Evolutionary conservation across 2,888 invertebrate genomes (phyloP).

Genomic region (Pyrochroa serraticornis): DNA sequence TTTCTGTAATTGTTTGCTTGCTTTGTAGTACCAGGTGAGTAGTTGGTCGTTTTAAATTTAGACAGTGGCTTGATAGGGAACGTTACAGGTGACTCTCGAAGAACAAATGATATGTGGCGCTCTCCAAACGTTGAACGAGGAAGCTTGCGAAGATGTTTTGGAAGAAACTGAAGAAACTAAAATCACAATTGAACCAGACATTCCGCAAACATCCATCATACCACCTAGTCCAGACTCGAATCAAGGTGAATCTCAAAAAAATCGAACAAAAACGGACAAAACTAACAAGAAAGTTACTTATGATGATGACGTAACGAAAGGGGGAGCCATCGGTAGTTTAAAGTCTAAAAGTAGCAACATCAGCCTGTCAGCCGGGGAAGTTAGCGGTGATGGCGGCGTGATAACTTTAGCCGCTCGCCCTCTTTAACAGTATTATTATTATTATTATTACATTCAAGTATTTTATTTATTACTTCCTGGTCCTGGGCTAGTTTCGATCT

Average conservation of each 20-base stretch:
- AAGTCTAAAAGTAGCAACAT: conserved; percentile 19
- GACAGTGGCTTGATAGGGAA: background rate
- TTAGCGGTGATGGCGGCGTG: conserved; percentile 2
- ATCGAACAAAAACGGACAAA: conserved; percentile 24
- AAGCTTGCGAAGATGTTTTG: conserved; percentile 89
- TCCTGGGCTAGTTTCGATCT: background rate
- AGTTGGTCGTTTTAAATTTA: conserved; percentile 59
- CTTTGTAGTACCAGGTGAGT: conserved; percentile 51
- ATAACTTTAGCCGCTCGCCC: too few relatives aligned
- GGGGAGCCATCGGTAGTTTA: conserved; percentile 1
- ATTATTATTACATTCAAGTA: conserved; percentile 18
- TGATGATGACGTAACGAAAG: conserved; percentile 27
- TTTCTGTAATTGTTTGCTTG: conserved; percentile 17
- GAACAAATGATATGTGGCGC: conserved; percentile 96
- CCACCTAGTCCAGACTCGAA: conserved; percentile 55
- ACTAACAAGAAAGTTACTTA: conserved; percentile 41
- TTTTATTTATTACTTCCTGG: conserved; percentile 1
- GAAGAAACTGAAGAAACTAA: conserved; percentile 63
- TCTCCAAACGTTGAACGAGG: conserved; percentile 89
- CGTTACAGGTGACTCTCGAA: conserved; percentile 82
- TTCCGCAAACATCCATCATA: conserved; percentile 55
- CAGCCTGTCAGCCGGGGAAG: background rate
- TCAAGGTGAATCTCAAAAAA: conserved; percentile 52
- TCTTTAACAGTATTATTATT: conserved; percentile 14
- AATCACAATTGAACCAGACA: conserved; percentile 47